A percentile compares a stretch with the other conserved stretches of the same genome.
Conservation (phyloP, 2,888 invertebrate genomes). For the Hermaeophaga mercurialis region DNA sequence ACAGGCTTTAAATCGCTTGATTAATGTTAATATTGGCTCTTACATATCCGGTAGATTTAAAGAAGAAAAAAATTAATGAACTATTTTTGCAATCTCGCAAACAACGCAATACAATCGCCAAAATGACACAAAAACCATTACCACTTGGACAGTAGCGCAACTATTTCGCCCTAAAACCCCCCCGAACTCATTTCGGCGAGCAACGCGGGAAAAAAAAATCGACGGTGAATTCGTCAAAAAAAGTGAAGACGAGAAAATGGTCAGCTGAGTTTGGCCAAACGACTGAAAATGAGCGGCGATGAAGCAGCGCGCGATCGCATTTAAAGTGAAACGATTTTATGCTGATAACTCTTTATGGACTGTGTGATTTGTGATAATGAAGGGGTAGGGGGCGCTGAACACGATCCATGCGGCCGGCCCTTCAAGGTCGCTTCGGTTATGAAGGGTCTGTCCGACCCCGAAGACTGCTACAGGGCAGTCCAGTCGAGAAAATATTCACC, state of each 20-base stretch:
- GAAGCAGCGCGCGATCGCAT: slow-evolving; percentile 14
- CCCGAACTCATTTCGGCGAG: not conserved
- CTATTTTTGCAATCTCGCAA: too few relatives aligned
- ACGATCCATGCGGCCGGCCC: slow-evolving; percentile 28
- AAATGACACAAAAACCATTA: too few relatives aligned
- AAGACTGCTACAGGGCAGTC: not conserved
- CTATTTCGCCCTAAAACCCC: too few relatives aligned
- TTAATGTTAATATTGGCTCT: too few relatives aligned
- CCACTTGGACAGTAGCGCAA: too few relatives aligned
- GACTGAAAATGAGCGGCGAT: slow-evolving; percentile 15
- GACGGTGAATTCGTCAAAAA: too few relatives aligned
- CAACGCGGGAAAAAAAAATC: not conserved
- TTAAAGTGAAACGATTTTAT: slow-evolving; percentile 36
- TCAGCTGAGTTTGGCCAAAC: not conserved
- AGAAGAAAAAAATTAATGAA: too few relatives aligned
- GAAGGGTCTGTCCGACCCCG: slow-evolving; percentile 34
- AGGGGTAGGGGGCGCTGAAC: slow-evolving; percentile 37
- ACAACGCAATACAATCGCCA: too few relatives aligned
- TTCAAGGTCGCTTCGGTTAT: slow-evolving; percentile 47
- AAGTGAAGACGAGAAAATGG: too few relatives aligned
- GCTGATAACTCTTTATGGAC: slow-evolving; percentile 48
- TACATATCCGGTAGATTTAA: too few relatives aligned
- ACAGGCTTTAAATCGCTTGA: too few relatives aligned
- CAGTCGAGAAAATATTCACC: too few relatives aligned
- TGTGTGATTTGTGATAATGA: slow-evolving; percentile 49